Conservation (phyloP, 1,140 invertebrate species). For the Plodia interpunctella region DNA sequence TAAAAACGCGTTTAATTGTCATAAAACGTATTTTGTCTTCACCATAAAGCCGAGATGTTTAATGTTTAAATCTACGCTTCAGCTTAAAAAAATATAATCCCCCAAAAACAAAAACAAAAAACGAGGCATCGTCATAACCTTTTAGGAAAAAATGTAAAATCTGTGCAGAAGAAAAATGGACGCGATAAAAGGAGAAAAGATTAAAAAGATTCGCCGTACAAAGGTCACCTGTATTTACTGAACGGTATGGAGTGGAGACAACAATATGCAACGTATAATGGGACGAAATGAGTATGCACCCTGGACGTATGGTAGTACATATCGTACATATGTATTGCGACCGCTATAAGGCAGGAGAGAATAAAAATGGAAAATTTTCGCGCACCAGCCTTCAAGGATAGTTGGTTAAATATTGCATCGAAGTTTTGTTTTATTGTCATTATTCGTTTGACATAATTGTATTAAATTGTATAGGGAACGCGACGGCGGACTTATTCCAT, state of each 20-base stretch:
- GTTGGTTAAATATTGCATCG: too few species aligned
- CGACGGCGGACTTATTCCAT: too few species aligned
- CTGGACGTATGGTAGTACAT: neutral
- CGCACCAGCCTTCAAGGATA: too few species aligned
- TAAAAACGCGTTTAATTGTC: too few species aligned
- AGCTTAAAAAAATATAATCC: neutral
- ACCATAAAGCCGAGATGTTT: neutral
- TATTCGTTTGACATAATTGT: too few species aligned
- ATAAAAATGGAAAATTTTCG: too few species aligned
- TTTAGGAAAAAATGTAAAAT: constrained; percentile 1
- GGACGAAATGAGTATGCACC: constrained; percentile 4
- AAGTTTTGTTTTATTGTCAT: too few species aligned
- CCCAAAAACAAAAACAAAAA: neutral
- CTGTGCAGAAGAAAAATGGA: neutral
- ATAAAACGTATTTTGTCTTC: too few species aligned
- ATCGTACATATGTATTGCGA: neutral
- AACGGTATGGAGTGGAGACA: constrained; percentile 10
- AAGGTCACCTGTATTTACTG: constrained; percentile 10
- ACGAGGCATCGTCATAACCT: neutral
- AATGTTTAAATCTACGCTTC: neutral
- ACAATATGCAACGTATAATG: constrained; percentile 17
- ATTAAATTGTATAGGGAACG: too few species aligned
- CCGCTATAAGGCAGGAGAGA: too few species aligned
- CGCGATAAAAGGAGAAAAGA: constrained; percentile 5
- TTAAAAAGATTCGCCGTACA: constrained; percentile 23